Conservation (phyloP, 2,888 invertebrate species). For the Agonopterix alstromeriana region DNA sequence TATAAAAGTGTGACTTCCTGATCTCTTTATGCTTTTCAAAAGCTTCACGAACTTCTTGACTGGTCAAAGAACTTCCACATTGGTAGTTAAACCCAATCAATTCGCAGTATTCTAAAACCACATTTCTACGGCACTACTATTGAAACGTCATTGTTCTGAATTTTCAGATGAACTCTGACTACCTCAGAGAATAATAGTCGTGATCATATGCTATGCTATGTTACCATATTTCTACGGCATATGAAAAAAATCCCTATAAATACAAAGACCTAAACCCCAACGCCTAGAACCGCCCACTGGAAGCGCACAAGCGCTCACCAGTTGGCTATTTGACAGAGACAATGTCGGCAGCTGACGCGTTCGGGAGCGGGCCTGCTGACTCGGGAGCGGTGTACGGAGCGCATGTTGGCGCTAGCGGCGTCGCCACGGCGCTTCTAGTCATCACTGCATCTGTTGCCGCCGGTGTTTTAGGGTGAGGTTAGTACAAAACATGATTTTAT, state of each 20-base stretch:
- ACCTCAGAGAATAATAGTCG: too few relatives aligned
- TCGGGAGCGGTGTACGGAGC: conserved; percentile 42
- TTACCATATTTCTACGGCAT: neutral
- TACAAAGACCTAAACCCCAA: conserved; percentile 23
- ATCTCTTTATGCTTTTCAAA: too few relatives aligned
- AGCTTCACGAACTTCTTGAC: too few relatives aligned
- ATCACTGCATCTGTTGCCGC: conserved; percentile 80
- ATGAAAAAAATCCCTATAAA: neutral
- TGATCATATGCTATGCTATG: conserved; percentile 1
- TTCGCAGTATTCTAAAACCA: neutral
- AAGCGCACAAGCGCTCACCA: conserved; percentile 32
- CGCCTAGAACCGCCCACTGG: conserved; percentile 36
- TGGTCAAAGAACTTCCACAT: too few relatives aligned
- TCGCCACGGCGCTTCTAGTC: conserved; percentile 79
- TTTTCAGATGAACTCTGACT: too few relatives aligned
- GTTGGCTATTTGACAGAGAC: conserved; percentile 48
- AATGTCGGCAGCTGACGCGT: conserved; percentile 62
- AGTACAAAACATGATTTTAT: conserved; percentile 35
- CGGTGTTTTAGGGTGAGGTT: conserved; percentile 87
- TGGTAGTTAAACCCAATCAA: too few relatives aligned
- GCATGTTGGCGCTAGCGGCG: conserved; percentile 74
- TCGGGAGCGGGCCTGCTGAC: conserved; percentile 30
- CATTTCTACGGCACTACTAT: too few relatives aligned
- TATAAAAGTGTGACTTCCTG: too few relatives aligned
- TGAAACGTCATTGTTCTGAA: too few relatives aligned